Conservation (phyloP, 2,797 vertebrate genomes). For the Craterocephalus amniculus region DNA sequence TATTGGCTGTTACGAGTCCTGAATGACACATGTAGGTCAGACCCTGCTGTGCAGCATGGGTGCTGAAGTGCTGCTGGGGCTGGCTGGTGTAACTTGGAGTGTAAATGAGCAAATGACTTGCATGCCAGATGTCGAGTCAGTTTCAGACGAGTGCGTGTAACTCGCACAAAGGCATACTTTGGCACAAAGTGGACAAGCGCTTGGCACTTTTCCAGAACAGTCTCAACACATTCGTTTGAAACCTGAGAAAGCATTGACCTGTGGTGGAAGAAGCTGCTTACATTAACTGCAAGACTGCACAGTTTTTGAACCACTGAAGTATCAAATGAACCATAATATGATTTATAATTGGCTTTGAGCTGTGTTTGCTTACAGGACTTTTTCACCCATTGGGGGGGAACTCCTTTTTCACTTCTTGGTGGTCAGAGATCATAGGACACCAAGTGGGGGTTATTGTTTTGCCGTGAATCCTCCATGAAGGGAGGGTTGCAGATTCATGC, state of each 20-base stretch:
- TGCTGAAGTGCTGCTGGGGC: slow-evolving; percentile 4
- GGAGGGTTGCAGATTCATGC: slow-evolving; percentile 26
- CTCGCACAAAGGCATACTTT: slow-evolving; percentile 24
- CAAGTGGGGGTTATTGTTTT: slow-evolving; percentile 14
- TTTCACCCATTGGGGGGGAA: slow-evolving; percentile 3
- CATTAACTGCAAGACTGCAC: slow-evolving; percentile 30
- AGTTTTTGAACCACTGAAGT: slow-evolving; percentile 7
- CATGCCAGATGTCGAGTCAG: slow-evolving; percentile 32
- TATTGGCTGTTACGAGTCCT: slow-evolving; percentile 15
- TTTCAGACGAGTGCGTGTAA: slow-evolving; percentile 35
- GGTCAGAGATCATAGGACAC: slow-evolving; percentile 35
- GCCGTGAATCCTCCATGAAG: slow-evolving; percentile 11
- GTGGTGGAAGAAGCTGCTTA: not conserved
- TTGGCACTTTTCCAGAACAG: slow-evolving; percentile 39
- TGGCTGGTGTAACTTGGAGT: slow-evolving; percentile 48
- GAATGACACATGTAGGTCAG: slow-evolving; percentile 61
- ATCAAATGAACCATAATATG: too few relatives aligned
- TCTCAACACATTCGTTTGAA: slow-evolving; percentile 26
- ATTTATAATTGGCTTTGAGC: not conserved
- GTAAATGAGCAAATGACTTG: slow-evolving; percentile 29
- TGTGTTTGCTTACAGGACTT: not conserved
- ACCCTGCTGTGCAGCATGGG: slow-evolving; percentile 8
- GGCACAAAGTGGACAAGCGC: not conserved
- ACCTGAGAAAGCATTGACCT: slow-evolving; percentile 3
- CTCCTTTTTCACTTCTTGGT: slow-evolving; percentile 4